Evolutionary conservation across 2,888 invertebrate genomes (phyloP).

Genomic region (Chrysomela aeneicollis): DNA sequence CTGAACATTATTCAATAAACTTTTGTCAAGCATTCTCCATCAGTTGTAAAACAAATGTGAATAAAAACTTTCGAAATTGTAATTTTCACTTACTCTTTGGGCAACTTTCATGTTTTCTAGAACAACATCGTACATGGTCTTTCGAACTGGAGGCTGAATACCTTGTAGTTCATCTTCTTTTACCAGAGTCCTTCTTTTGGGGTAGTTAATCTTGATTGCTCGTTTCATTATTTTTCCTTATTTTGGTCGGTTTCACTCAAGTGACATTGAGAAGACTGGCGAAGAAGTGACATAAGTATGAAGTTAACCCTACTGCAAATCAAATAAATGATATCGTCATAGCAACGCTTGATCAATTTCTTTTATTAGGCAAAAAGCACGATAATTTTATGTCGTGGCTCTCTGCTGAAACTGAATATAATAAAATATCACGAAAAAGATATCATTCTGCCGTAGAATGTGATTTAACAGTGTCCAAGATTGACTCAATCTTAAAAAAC

Average conservation of each 20-base stretch:
- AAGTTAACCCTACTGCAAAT: not conserved
- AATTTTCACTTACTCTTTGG: constrained; percentile 41
- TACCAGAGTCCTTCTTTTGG: constrained; percentile 26
- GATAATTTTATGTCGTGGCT: too few relatives aligned
- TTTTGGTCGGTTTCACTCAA: too few relatives aligned
- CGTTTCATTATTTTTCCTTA: not conserved
- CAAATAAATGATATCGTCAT: constrained; percentile 7
- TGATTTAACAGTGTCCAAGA: too few relatives aligned
- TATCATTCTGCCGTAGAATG: too few relatives aligned
- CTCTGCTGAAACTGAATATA: too few relatives aligned
- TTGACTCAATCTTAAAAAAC: too few relatives aligned
- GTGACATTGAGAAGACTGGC: not conserved
- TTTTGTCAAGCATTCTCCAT: too few relatives aligned
- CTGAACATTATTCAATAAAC: too few relatives aligned
- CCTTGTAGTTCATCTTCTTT: constrained; percentile 10
- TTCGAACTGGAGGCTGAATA: constrained; percentile 35
- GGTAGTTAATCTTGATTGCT: constrained; percentile 32
- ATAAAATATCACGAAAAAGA: too few relatives aligned
- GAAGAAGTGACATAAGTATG: not conserved
- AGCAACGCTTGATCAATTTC: constrained; percentile 21
- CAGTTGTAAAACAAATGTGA: too few relatives aligned
- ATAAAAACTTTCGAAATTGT: too few relatives aligned
- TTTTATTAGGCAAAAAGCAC: too few relatives aligned
- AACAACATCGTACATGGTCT: constrained; percentile 43
- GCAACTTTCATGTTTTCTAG: constrained; percentile 44